Base-by-base conservation (phyloP, 2,797 vertebrate genomes). In the Adrianichthys oophorus region DNA sequence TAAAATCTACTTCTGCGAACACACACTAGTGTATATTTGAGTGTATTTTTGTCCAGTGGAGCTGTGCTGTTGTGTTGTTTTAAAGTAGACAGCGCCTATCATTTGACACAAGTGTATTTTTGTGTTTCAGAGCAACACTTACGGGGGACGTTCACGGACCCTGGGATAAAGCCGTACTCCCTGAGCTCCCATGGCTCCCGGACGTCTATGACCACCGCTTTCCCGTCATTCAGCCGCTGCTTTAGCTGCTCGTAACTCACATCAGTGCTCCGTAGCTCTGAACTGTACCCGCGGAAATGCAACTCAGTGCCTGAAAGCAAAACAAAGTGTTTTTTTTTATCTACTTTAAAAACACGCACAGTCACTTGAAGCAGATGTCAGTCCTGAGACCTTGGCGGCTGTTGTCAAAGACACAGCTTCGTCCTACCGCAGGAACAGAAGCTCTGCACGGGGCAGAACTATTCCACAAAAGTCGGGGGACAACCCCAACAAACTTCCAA, bases 111-210 rank as follows among this genome's bases (percentile, higher is more conserved):
- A 12, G 32, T 37, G 8, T 12, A 13, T 37, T 37, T 37, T 37
- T 37, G 8, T 37, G 24, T 32, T 15, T 1, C 13, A 41, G 13
- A 23, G 15, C n/a, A 17, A 8, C 67, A 87, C 91, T 95, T 88
- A 98, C 96, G 0, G 14, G 96, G 96, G 17, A 98, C 92, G 62
- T 95, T 96, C 42, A 97, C 18, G 1, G 96, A 91, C 0, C 92
- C 92, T 0, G 95, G 94, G 71, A 99, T 97, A 75, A 81, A 85
- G 47, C 96, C 96, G 53, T 89, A 89, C 54, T 93, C 92, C 18
- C 92, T 67, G 52, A 96, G 85, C 87, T 98, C 97, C 94, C 92
- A 97, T 16, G 91, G 91, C 65, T 98, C 95, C 66, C 95, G 90
- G 52, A 99, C 96, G 54, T 98, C 97, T 65, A 98, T 93, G 42